Evolutionary conservation across 2,797 vertebrate genomes (phyloP), one percentile per base, ranked within the genome.

Genomic region (Halcyon leucocephala): DNA sequence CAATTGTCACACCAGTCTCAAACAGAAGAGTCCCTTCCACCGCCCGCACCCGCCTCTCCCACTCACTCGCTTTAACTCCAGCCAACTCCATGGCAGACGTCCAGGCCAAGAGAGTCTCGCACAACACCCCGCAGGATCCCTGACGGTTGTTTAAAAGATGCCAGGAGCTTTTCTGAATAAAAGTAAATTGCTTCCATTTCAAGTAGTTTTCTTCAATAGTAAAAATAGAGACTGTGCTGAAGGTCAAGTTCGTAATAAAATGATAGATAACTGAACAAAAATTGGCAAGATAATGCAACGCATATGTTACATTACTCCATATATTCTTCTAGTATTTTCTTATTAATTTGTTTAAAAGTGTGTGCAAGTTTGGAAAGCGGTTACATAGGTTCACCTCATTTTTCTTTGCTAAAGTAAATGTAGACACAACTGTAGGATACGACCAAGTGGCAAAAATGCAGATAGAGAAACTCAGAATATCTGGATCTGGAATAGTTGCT

Each of bases 191-290:
- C 77, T 87, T 93, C 57, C 25, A 92, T 81, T 87, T 92, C 55
- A 74, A 88, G 48, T 4, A 31, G 20, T 69, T 91, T 92, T 91
- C 78, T 82, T 93, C 65, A 82, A 71, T 9, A 69, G 22, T 22
- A 82, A 94, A 86, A 83, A 66, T 14, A 93, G 26, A 61, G 51
- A 82, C 51, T 57, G n/a, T 2, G 24, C 29, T 46, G 33, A 86
- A 86, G 69, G 70, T 82, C 64, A 77, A 70, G 82, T 92, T 95
- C 90, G 26, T 65, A 90, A 91, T 46, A 71, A 82, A 92, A 89
- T 85, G 24, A 42, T 77, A 86, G 41, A 76, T 91, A 89, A 71
- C 60, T 16, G 85, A 95, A 92, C 33, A 92, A 94, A 80, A 95
- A 94, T 44, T 29, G 76, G 61, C 69, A 86, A 93, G 80, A 83